Evolutionary conservation across 2,888 invertebrate genomes (phyloP).

Genomic region (Omphaloscelis lunosa): DNA sequence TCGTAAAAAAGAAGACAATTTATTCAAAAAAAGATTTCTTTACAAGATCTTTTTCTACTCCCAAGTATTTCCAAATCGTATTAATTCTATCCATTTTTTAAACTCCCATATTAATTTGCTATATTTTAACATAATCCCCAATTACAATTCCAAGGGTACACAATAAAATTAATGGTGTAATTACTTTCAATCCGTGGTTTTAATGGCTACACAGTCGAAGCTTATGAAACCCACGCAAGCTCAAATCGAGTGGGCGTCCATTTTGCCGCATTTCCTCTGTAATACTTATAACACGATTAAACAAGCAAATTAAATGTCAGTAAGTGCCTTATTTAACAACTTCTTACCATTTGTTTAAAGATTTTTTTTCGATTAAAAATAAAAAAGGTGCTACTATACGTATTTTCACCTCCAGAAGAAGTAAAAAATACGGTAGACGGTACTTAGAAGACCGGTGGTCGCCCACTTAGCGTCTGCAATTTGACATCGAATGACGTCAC

Average conservation of each 20-base stretch:
- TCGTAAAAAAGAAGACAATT: no score
- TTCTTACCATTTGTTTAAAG: neutral
- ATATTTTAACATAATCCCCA: conserved; percentile 30
- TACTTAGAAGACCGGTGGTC: neutral
- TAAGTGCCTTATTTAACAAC: neutral
- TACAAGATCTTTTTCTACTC: neutral
- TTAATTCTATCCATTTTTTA: neutral
- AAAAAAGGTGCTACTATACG: no score
- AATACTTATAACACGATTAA: conserved; percentile 33
- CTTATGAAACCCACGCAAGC: conserved; percentile 37
- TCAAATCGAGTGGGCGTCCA: conserved; percentile 33
- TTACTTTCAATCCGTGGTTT: conserved; percentile 41
- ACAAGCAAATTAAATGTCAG: conserved; percentile 22
- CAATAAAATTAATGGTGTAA: conserved; percentile 40
- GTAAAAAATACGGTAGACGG: neutral
- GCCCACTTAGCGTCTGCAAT: neutral
- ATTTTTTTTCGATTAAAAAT: no score
- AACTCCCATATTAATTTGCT: neutral
- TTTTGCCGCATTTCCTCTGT: conserved; percentile 34
- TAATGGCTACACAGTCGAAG: conserved; percentile 27
- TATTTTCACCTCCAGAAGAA: neutral
- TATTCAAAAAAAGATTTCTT: neutral
- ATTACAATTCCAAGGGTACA: conserved; percentile 37
- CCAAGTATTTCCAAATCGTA: neutral
- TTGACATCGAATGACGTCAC: neutral